Evolutionary conservation across 2,797 vertebrate genomes (phyloP).

Genomic region (Urocyon cinereoargenteus): DNA sequence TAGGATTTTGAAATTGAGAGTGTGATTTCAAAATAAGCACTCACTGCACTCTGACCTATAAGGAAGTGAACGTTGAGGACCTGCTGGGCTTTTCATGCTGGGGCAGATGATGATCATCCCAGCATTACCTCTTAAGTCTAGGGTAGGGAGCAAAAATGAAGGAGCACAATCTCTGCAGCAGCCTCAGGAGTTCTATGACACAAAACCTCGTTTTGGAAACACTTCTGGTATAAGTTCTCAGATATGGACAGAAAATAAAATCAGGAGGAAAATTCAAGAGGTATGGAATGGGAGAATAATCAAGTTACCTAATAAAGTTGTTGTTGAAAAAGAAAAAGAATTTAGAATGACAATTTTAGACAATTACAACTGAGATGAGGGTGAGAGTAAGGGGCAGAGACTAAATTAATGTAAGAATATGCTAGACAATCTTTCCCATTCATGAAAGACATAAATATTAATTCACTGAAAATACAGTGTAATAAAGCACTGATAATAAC

Average conservation of each 20-base stretch:
- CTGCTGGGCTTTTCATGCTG: neutral
- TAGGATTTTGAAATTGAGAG: neutral
- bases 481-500: neutral
- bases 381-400: neutral
- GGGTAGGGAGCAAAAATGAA: neutral
- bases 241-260: neutral
- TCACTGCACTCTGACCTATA: neutral
- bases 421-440: neutral
- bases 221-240: neutral
- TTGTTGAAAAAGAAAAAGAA: neutral
- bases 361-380: neutral
- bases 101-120: neutral
- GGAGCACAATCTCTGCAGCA: neutral
- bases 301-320: neutral
- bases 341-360: neutral
- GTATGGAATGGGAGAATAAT: neutral
- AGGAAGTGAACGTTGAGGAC: neutral
- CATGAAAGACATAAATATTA: constrained; percentile 3
- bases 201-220: neutral
- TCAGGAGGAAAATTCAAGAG: neutral
- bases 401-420: neutral
- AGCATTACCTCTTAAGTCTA: neutral
- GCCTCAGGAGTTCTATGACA: neutral
- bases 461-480: neutral
- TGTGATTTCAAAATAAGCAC: neutral